These are phyloP conservation scores for Leptodactylus fuscus DNA, from an alignment of 2,113 vertebrate species.

Conservation along the genomic window DNA sequence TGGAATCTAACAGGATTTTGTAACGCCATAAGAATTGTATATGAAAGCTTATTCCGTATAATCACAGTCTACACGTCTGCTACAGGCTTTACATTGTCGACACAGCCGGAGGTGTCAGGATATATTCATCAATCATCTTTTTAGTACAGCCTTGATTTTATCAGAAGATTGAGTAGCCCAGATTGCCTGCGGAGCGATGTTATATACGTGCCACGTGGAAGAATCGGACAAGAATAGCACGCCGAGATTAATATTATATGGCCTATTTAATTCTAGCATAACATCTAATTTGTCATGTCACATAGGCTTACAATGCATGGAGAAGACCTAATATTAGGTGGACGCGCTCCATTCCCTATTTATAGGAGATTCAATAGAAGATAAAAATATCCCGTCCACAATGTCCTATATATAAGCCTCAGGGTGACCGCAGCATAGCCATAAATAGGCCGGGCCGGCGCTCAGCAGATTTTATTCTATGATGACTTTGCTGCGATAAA, in stretches of 20 bases:
- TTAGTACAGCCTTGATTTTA: neutral
- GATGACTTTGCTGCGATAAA: neutral
- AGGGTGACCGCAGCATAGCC: neutral
- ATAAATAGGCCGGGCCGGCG: neutral
- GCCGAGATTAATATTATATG: slow-evolving; percentile 13
- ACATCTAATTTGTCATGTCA: slow-evolving; percentile 31
- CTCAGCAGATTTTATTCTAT: neutral
- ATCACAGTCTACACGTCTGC: neutral
- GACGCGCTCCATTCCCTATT: neutral
- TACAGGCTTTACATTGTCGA: neutral
- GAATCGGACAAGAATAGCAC: slow-evolving; percentile 12
- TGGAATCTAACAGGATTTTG: neutral
- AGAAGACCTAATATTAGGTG: neutral
- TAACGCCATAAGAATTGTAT: neutral
- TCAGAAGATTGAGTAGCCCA: neutral
- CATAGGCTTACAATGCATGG: slow-evolving; percentile 7
- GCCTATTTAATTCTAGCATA: slow-evolving; percentile 34
- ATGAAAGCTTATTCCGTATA: neutral
- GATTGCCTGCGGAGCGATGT: neutral
- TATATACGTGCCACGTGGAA: neutral
- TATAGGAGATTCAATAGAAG: neutral
- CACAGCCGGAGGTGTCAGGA: neutral
- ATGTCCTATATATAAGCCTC: neutral
- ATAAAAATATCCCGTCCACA: neutral
- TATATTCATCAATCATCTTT: slow-evolving; percentile 18